Base-by-base conservation (phyloP, 2,888 invertebrate species). In the Cerastis leucographa region DNA sequence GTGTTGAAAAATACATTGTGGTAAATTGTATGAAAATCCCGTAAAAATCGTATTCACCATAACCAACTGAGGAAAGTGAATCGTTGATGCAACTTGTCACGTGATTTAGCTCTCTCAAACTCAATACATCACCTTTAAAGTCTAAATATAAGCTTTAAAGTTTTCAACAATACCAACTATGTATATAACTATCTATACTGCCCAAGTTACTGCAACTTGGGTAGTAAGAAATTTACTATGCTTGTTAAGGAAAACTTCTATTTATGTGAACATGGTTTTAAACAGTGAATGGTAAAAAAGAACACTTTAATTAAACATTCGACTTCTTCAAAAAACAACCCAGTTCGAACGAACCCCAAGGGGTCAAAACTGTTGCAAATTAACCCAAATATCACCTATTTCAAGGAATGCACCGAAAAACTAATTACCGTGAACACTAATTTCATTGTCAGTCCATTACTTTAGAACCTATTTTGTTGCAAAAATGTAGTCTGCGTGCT, bases 401-500 rank as follows among this genome's bases (percentile, higher is more conserved):
- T n/a, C n/a, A 62, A n/a, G 3, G 14, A 14, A 42, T 64, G 3
- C n/a, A 17, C n/a, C 14, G 14, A 14, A 42, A n/a, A n/a, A 14
- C 14, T n/a, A 14, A 8, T 14, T 8, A 42, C 17, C 1, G n/a
- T 17, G n/a, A n/a, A 42, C 17, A 25, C 40, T 7, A 66, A 35
- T 17, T 35, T 35, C 17, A 68, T 17, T 42, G 5, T 1, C 40
- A 14, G 14, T 42, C 17, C 19, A 71, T 71, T 44, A 71, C n/a
- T 14, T 46, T 69, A 8, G 44, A 40, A 59, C 59, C 25, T 14
- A 59, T 71, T n/a, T 56, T 9, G 5, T 8, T 22, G 19, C 35
- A 62, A 40, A 54, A 46, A 25, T 66, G 51, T 40, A 71, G 35
- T 42, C 44, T 42, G 61, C 54, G 56, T 65, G 84, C 51, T 44